A percentile compares a stretch with the other conserved stretches of the same genome.
These are phyloP conservation scores for Anticlea derivata DNA, from an alignment of 2,888 invertebrate genomes.

Conservation along the genomic window DNA sequence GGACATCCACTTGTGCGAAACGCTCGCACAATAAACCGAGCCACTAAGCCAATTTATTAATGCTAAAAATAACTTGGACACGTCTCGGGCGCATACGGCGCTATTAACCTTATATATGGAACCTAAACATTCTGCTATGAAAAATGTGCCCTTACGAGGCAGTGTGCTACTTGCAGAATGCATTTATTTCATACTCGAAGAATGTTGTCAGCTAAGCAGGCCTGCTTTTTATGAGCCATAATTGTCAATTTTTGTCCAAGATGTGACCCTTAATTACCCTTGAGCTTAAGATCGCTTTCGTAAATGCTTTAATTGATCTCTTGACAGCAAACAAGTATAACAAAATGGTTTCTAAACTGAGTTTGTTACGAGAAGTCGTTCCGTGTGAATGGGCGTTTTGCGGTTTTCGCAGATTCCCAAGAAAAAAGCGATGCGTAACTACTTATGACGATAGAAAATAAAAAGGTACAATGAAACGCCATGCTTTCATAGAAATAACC, in stretches of 20 bases:
- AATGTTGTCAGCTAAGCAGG: constrained; percentile 49
- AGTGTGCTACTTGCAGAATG: constrained; percentile 50
- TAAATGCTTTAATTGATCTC: constrained; percentile 15
- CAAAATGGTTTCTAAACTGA: constrained; percentile 46
- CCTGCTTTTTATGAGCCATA: constrained; percentile 48
- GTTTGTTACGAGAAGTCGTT: constrained; percentile 51
- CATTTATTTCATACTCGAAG: constrained; percentile 53
- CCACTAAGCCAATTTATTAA: constrained; percentile 82
- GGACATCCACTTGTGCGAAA: constrained; percentile 69
- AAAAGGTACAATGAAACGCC: constrained; percentile 51
- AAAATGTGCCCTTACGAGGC: constrained; percentile 49
- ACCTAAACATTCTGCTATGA: constrained; percentile 56
- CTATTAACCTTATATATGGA: constrained; percentile 77
- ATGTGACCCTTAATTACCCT: constrained; percentile 38
- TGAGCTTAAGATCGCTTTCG: constrained; percentile 38
- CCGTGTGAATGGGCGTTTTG: constrained; percentile 67
- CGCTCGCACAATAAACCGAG: constrained; percentile 76
- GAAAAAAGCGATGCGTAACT: constrained; percentile 47
- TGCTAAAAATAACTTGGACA: constrained; percentile 80
- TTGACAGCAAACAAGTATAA: constrained; percentile 17
- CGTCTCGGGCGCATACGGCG: constrained; percentile 73
- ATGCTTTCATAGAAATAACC: constrained; percentile 46
- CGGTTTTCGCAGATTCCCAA: constrained; percentile 63
- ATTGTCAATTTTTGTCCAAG: constrained; percentile 36
- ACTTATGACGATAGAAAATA: constrained; percentile 42